These are phyloP conservation scores for Psittacula derbiana DNA, from an alignment of 2,797 vertebrate species.

Conservation along the genomic window DNA sequence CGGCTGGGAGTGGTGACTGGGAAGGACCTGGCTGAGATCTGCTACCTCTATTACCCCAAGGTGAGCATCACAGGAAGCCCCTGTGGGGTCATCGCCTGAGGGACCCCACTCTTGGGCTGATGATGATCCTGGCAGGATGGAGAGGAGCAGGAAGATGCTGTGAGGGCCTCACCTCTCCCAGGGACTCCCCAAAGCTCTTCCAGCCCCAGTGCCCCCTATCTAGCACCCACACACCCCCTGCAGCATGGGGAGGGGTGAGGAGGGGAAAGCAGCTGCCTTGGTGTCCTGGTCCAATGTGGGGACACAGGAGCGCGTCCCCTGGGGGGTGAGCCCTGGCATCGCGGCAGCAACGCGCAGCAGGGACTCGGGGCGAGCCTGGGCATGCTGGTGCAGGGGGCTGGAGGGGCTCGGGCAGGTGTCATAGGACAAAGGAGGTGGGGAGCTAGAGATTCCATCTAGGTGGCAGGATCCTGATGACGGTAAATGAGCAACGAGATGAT, in stretches of 20 bases:
- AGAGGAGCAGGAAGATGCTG: background rate
- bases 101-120: fast-evolving
- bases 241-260: fast-evolving
- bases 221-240: background rate
- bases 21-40: constrained; percentile 76
- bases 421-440: fast-evolving
- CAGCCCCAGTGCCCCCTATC: fast-evolving
- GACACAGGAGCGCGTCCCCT: background rate
- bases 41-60: constrained; percentile 80
- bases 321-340: fast-evolving
- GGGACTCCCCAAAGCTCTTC: background rate
- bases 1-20: constrained; percentile 79
- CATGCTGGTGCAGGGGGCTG: fast-evolving
- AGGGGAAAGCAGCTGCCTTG: background rate
- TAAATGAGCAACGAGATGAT: fast-evolving
- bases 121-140: background rate
- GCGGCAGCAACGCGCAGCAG: fast-evolving
- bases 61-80: constrained; percentile 41
- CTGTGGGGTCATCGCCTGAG: background rate
- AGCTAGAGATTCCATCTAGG: fast-evolving
- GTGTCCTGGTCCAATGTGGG: background rate
- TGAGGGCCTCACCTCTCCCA: background rate
- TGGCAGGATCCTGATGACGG: background rate
- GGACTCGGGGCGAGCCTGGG: background rate
- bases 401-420: fast-evolving